Conservation (phyloP, 2,888 invertebrate genomes). For the Drosophila anomelani region DNA sequence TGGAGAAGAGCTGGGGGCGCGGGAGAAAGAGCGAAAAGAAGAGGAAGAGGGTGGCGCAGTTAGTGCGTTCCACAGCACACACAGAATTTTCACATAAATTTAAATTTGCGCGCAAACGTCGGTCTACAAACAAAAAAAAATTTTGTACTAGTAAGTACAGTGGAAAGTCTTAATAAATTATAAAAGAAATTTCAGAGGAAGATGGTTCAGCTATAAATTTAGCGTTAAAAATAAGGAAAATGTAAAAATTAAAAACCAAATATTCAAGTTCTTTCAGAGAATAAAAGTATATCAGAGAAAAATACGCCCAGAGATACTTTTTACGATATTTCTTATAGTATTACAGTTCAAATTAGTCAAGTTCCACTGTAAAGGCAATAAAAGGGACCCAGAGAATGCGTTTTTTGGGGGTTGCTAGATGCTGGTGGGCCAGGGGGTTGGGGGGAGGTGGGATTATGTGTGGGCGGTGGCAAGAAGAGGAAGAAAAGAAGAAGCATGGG, state of each 20-base stretch:
- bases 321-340: no score
- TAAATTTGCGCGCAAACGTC: slow-evolving; percentile 74
- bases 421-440: slow-evolving; percentile 57
- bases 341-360: slow-evolving; percentile 1
- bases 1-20: slow-evolving; percentile 5
- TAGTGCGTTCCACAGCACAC: slow-evolving; percentile 57
- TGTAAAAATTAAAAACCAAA: background rate
- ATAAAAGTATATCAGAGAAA: background rate
- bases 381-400: slow-evolving; percentile 62
- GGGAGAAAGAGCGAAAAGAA: background rate
- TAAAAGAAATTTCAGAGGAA: background rate
- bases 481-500: slow-evolving; percentile 9
- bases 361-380: slow-evolving; percentile 38
- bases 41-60: slow-evolving; percentile 60
- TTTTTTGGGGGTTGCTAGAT: slow-evolving; percentile 70
- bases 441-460: slow-evolving; percentile 40
- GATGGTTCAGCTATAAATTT: background rate
- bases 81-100: slow-evolving; percentile 70
- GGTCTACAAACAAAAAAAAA: slow-evolving; percentile 49
- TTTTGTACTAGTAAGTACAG: slow-evolving; percentile 15
- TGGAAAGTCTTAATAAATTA: background rate
- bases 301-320: no score
- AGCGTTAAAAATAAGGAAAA: no score
- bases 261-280: background rate
- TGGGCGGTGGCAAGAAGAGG: slow-evolving; percentile 1